Percentiles rank a stretch among this genome's conserved stretches.
phyloP scores from a whole-genome alignment of 1,140 invertebrate genomes.

The Pectinophora gossypiella region DNA sequence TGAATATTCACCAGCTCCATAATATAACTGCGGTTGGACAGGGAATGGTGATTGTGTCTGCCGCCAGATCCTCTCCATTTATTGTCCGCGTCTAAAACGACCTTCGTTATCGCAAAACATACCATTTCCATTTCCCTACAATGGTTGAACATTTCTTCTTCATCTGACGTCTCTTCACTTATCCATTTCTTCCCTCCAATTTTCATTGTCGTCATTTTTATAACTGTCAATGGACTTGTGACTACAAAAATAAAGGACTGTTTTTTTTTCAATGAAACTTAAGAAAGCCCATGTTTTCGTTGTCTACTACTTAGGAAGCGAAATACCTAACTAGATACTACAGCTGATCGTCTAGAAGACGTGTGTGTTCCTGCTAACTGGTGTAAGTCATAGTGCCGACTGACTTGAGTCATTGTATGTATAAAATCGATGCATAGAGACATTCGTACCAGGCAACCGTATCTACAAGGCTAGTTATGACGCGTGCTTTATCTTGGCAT shows the following conservation, averaged over 20 bases:
- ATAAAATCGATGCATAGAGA: slow-evolving; percentile 58
- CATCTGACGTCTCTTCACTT: slow-evolving; percentile 51
- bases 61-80: slow-evolving; percentile 51
- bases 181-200: slow-evolving; percentile 56
- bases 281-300: no score
- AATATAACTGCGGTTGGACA: slow-evolving; percentile 65
- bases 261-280: no score
- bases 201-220: slow-evolving; percentile 43
- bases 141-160: slow-evolving; percentile 53
- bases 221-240: neutral
- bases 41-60: slow-evolving; percentile 35
- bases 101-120: slow-evolving; percentile 61
- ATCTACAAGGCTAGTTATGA: slow-evolving; percentile 9
- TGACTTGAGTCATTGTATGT: no score
- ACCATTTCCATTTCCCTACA: slow-evolving; percentile 57
- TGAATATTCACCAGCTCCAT: slow-evolving; percentile 71
- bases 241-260: no score
- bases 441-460: slow-evolving; percentile 40
- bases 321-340: no score
- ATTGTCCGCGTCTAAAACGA: slow-evolving; percentile 57
- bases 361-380: no score
- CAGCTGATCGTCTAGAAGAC: no score
- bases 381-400: neutral
- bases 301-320: no score
- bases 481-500: no score